Evolutionary conservation across 2,888 invertebrate species (phyloP).

Genomic region (Cosmia pyralina): DNA sequence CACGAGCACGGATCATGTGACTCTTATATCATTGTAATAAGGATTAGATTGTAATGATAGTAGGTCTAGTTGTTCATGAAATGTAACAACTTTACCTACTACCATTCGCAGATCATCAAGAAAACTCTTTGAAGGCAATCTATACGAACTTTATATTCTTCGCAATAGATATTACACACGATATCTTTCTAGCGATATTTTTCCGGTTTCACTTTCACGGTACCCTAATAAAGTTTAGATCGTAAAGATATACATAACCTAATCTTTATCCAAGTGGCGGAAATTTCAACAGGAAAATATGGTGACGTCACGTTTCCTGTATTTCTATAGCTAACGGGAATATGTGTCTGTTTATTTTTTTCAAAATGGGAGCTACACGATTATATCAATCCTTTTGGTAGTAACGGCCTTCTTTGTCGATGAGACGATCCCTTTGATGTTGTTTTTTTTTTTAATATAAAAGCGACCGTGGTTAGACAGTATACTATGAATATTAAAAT

Average conservation of each 20-base stretch:
- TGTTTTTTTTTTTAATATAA: slow-evolving; percentile 22
- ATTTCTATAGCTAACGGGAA: slow-evolving; percentile 46
- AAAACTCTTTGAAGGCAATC: slow-evolving; percentile 31
- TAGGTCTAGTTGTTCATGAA: not conserved
- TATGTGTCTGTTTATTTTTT: slow-evolving; percentile 58
- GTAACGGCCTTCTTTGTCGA: slow-evolving; percentile 30
- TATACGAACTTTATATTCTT: slow-evolving; percentile 21
- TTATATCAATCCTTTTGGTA: slow-evolving; percentile 44
- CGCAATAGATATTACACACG: slow-evolving; percentile 44
- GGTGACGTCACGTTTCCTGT: slow-evolving; percentile 58
- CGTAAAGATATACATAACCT: slow-evolving; percentile 62
- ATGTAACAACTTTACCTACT: slow-evolving; percentile 2
- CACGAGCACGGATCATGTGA: not conserved
- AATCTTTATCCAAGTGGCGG: slow-evolving; percentile 64
- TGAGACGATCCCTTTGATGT: slow-evolving; percentile 32
- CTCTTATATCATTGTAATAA: not conserved
- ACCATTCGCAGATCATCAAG: slow-evolving; percentile 25
- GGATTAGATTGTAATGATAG: not conserved
- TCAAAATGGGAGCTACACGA: slow-evolving; percentile 28
- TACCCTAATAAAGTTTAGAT: slow-evolving; percentile 50
- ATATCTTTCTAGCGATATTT: slow-evolving; percentile 46
- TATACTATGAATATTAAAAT: slow-evolving; percentile 35
- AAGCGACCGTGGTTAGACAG: slow-evolving; percentile 9
- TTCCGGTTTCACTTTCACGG: slow-evolving; percentile 39
- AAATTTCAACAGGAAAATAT: slow-evolving; percentile 64